phyloP scores from a whole-genome alignment of 2,113 vertebrate species.

The Charadrius vociferus region DNA sequence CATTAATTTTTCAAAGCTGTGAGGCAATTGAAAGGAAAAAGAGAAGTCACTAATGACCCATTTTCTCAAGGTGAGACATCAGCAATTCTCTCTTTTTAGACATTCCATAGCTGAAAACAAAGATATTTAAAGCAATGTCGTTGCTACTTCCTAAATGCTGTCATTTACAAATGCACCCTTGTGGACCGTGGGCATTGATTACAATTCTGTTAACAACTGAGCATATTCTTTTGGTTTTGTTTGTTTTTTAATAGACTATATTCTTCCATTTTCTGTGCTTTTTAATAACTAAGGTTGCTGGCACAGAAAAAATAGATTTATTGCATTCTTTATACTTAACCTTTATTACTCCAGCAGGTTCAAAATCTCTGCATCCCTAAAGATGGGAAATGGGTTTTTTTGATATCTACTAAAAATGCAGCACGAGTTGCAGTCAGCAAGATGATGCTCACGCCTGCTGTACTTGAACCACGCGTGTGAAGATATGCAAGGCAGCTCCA shows the following conservation, averaged over 20 bases:
- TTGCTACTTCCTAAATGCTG: background rate
- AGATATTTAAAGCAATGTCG: background rate
- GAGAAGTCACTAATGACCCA: background rate
- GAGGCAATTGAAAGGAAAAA: background rate
- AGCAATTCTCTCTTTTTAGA: background rate
- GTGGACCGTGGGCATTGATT: background rate
- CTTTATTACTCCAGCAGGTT: background rate
- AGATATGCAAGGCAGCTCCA: fast-evolving
- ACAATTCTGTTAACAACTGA: background rate
- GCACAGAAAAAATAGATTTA: background rate
- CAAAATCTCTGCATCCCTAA: background rate
- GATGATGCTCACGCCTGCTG: background rate
- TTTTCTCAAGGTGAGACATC: background rate
- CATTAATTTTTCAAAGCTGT: background rate
- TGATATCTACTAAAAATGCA: background rate
- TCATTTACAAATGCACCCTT: background rate
- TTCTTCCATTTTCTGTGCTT: background rate
- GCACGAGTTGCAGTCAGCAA: fast-evolving
- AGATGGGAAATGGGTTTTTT: background rate
- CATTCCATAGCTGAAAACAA: background rate
- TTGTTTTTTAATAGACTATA: background rate
- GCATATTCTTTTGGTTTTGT: too few species aligned
- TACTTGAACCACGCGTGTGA: fast-evolving
- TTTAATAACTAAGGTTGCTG: background rate
- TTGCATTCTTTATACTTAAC: background rate